These are phyloP conservation scores for Ecliptopera silaceata DNA, from an alignment of 2,888 invertebrate species.

Conservation along the genomic window DNA sequence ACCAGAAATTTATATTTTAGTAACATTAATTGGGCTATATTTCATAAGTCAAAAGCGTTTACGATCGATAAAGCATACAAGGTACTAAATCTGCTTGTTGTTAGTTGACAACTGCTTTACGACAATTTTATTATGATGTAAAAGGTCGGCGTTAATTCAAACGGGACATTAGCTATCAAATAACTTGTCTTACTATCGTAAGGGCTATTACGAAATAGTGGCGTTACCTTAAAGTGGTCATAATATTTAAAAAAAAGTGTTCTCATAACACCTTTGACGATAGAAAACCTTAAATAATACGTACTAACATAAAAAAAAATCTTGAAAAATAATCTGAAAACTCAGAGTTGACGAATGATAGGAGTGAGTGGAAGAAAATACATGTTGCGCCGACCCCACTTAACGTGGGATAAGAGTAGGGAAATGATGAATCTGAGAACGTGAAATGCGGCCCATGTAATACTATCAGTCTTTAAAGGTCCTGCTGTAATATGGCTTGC, in stretches of 20 bases:
- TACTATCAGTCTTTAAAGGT: no score
- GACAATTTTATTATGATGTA: constrained; percentile 38
- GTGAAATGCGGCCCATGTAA: no score
- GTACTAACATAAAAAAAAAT: no score
- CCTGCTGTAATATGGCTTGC: no score
- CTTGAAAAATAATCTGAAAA: no score
- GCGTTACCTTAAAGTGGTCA: constrained; percentile 1
- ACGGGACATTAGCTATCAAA: constrained; percentile 20
- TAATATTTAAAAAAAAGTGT: constrained; percentile 6
- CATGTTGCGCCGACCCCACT: no score
- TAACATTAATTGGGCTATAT: constrained; percentile 38
- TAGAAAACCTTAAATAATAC: neutral
- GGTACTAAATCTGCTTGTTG: constrained; percentile 33
- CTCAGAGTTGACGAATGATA: no score
- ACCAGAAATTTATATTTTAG: constrained; percentile 35
- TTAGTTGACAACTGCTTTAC: constrained; percentile 40
- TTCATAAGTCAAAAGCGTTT: constrained; percentile 38
- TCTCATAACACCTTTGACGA: neutral
- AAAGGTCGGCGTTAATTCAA: constrained; percentile 35
- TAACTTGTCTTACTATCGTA: constrained; percentile 12
- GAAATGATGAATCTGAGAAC: no score
- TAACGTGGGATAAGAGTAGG: no score
- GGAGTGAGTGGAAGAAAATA: no score
- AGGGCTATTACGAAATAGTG: constrained; percentile 9
- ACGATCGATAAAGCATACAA: constrained; percentile 38